Evolutionary conservation across 1,140 invertebrate species (phyloP).

Genomic region (Sycophila sp.): DNA sequence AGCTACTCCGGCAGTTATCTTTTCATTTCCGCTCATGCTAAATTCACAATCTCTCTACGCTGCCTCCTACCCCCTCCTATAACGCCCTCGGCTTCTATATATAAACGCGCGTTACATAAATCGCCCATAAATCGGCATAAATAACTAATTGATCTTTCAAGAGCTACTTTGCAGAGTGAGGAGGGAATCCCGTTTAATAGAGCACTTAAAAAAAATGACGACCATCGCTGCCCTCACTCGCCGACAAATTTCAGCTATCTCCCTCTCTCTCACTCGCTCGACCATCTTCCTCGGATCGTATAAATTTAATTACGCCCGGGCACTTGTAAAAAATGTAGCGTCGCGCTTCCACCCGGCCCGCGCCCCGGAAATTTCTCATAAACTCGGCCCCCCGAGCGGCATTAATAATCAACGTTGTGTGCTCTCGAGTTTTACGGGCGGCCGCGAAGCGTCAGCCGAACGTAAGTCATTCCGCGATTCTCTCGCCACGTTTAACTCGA

Average conservation of each 20-base stretch:
- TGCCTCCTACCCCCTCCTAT: not conserved
- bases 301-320: conserved; percentile 44
- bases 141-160: conserved; percentile 35
- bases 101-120: not conserved
- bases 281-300: not conserved
- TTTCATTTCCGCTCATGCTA: conserved; percentile 8
- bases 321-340: conserved; percentile 38
- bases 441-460: conserved; percentile 5
- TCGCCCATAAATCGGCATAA: conserved; percentile 16
- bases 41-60: conserved; percentile 8
- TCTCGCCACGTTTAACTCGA: conserved; percentile 38
- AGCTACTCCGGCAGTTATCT: not conserved
- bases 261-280: not conserved
- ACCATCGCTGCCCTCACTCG: not conserved
- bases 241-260: conserved; percentile 43
- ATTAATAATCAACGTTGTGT: conserved; percentile 34
- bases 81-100: not conserved
- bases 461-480: conserved; percentile 38
- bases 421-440: conserved; percentile 9
- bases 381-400: not conserved
- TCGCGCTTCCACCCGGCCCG: not conserved
- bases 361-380: not conserved
- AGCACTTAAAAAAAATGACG: conserved; percentile 18
- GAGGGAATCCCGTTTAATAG: conserved; percentile 28
- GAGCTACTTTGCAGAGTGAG: conserved; percentile 25